Conservation (phyloP, 2,888 invertebrate genomes). For the Dynastes hyllus region DNA sequence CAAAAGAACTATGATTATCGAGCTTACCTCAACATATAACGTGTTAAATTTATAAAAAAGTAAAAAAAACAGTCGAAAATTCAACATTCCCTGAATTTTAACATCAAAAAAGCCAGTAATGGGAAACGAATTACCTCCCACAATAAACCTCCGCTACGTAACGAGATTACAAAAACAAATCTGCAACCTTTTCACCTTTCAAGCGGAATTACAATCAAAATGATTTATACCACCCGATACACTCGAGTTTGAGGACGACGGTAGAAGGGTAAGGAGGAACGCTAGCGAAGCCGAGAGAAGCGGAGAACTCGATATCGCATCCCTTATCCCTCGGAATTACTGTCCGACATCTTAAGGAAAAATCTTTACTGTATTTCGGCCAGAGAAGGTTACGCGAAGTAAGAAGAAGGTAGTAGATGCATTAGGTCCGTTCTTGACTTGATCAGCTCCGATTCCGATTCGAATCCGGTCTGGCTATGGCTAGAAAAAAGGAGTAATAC, state of each 20-base stretch:
- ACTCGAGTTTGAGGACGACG: slow-evolving; percentile 33
- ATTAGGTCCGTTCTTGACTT: slow-evolving; percentile 4
- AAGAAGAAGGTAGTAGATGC: no score
- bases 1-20: no score
- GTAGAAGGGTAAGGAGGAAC: not conserved
- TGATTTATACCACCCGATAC: slow-evolving; percentile 53
- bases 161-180: slow-evolving; percentile 47
- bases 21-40: no score
- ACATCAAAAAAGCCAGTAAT: no score
- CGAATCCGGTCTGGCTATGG: not conserved
- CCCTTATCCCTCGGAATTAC: slow-evolving; percentile 30
- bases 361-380: not conserved
- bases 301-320: slow-evolving; percentile 29
- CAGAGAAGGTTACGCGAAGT: no score
- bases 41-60: no score
- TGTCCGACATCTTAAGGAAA: slow-evolving; percentile 26
- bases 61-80: no score
- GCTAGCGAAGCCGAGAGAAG: not conserved
- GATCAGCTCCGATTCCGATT: slow-evolving; percentile 23
- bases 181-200: slow-evolving; percentile 46
- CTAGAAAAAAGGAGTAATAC: not conserved
- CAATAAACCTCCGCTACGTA: not conserved
- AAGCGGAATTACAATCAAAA: slow-evolving; percentile 52
- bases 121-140: no score
- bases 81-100: no score